These are phyloP conservation scores for Neodiprion pinetum DNA, from an alignment of 1,140 invertebrate genomes.

Conservation along the genomic window DNA sequence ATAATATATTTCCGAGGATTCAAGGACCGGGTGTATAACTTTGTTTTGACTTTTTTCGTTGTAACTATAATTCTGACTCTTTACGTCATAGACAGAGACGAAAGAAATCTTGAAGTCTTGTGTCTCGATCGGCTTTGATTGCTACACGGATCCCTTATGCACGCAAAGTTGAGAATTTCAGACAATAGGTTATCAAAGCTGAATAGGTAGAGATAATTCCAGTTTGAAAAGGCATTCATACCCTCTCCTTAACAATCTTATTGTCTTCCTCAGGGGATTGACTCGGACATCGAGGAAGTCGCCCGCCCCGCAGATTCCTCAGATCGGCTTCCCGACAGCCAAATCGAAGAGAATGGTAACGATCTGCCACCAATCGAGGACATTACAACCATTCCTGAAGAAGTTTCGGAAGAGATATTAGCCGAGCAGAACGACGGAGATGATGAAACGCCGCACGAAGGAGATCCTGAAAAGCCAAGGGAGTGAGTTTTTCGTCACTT, in stretches of 20 bases:
- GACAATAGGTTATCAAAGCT: neutral
- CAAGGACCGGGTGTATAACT: too few species aligned
- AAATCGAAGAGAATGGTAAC: conserved; percentile 51
- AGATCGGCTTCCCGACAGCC: conserved; percentile 50
- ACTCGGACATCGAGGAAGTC: conserved; percentile 87
- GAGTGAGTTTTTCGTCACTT: neutral
- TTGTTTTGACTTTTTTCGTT: too few species aligned
- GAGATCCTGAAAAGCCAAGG: neutral
- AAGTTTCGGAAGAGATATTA: conserved; percentile 50
- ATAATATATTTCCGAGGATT: too few species aligned
- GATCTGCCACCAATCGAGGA: conserved; percentile 50
- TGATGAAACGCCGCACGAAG: neutral
- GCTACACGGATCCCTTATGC: too few species aligned
- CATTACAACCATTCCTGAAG: conserved; percentile 58
- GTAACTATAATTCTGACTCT: too few species aligned
- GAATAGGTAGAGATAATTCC: neutral
- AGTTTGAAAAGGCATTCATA: neutral
- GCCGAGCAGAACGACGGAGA: neutral
- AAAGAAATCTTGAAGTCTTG: too few species aligned
- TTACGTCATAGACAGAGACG: too few species aligned
- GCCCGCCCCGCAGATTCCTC: conserved; percentile 60
- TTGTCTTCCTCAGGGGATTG: conserved; percentile 70
- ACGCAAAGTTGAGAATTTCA: too few species aligned
- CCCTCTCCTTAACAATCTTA: neutral
- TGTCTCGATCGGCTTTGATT: too few species aligned